Evolutionary conservation across 2,888 invertebrate genomes (phyloP).

Genomic region (Pediacus dermestoides): DNA sequence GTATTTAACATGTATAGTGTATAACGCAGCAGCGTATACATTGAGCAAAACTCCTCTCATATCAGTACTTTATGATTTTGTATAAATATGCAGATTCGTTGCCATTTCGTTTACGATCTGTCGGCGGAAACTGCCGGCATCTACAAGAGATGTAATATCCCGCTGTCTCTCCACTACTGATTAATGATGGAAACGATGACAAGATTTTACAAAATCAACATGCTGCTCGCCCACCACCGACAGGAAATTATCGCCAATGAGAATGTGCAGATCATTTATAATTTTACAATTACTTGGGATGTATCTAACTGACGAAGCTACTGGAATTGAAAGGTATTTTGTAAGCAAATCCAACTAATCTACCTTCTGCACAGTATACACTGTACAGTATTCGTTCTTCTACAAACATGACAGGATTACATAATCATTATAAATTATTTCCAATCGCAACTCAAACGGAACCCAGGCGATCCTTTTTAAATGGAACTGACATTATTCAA

Average conservation of each 20-base stretch:
- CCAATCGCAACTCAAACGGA: too few species aligned
- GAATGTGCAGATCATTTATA: constrained; percentile 36
- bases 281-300: constrained; percentile 30
- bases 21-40: too few species aligned
- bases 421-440: too few species aligned
- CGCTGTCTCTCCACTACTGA: constrained; percentile 46
- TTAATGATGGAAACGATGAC: constrained; percentile 46
- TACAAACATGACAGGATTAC: too few species aligned
- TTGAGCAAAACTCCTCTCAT: constrained; percentile 15
- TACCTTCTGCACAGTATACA: too few species aligned
- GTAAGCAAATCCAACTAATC: too few species aligned
- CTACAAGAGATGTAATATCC: constrained; percentile 48
- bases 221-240: constrained; percentile 32
- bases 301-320: too few species aligned
- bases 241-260: constrained; percentile 41
- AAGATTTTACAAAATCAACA: constrained; percentile 39
- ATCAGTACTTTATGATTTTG: constrained; percentile 38
- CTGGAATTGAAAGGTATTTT: too few species aligned
- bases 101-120: constrained; percentile 45
- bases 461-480: too few species aligned
- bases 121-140: constrained; percentile 44
- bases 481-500: too few species aligned
- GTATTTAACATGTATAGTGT: too few species aligned
- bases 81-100: constrained; percentile 49
- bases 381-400: too few species aligned